phyloP scores from a whole-genome alignment of 2,888 invertebrate species.

The Rutpela maculata region DNA sequence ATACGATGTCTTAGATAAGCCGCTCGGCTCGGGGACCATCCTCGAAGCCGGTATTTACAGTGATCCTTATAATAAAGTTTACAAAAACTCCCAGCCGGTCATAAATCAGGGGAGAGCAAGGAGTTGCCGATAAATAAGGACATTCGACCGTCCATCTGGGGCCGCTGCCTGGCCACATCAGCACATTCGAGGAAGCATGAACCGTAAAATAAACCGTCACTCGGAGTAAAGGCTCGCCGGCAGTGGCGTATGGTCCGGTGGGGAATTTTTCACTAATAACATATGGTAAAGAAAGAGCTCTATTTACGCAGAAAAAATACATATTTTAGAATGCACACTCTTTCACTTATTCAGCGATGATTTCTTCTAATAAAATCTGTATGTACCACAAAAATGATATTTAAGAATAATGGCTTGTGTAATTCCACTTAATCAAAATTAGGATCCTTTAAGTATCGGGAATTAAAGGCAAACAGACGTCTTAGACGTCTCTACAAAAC shows the following conservation, averaged over 20 bases:
- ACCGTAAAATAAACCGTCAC: conserved; percentile 66
- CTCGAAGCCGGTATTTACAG: conserved; percentile 57
- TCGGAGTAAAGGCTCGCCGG: conserved; percentile 35
- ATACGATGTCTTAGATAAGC: conserved; percentile 60
- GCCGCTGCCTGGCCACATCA: conserved; percentile 65
- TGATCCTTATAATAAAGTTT: conserved; percentile 67
- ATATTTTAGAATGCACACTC: too few species aligned
- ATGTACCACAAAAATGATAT: too few species aligned
- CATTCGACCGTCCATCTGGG: conserved; percentile 59
- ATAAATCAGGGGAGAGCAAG: conserved; percentile 65
- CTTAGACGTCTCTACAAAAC: too few species aligned
- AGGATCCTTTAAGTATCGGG: too few species aligned
- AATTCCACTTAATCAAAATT: too few species aligned
- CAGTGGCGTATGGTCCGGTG: conserved; percentile 43
- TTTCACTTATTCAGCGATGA: too few species aligned
- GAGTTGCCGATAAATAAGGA: conserved; percentile 69
- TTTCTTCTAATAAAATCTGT: too few species aligned
- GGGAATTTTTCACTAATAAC: neutral
- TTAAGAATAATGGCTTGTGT: too few species aligned
- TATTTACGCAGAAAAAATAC: neutral
- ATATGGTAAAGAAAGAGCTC: neutral
- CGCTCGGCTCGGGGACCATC: conserved; percentile 46
- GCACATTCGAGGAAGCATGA: conserved; percentile 64
- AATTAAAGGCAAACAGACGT: too few species aligned
- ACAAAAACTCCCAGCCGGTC: conserved; percentile 63